Base-by-base conservation (phyloP, 1,140 invertebrate species). In the Trypoxylus dichotomus region DNA sequence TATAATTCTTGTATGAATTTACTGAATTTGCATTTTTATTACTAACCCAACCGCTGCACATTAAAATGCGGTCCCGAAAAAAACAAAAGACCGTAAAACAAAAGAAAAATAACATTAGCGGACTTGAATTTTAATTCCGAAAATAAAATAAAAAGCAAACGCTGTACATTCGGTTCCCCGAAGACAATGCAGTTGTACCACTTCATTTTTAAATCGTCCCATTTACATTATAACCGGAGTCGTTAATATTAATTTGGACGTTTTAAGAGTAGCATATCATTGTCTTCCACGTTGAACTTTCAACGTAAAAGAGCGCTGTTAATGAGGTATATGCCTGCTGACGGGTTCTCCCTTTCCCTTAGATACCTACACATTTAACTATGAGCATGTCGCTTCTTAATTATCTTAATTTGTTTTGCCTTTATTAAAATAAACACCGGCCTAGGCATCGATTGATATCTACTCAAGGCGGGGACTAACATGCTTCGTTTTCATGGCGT, bases 41-140 rank as follows among this genome's bases (percentile, higher is more conserved):
- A 79, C 77, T 41, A 75, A 74, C 42, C 60, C 78, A 78, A 77
- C 75, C 74, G 78, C 73, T 77, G 78, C 79, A 77, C 79, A 79
- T 77, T 72, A 77, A 81, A 80, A 79, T 80, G 73, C 79, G 76
- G 79, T 74, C 78, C 58, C 58, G 11, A 63, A 63, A 68, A 79
- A 68, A 82, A 82, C 81, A 81, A 82, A 82, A 81, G 80, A 80
- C 73, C 76, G 74, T 79, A 79, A 76, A 79, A 82, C 80, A 80
- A 81, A 80, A 79, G 80, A 79, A 80, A 80, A 82, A 82, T 78
- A 77, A 79, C 77, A 80, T 81, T 81, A 82, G 77, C 80, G 75
- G 81, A 81, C 81, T 80, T 79, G 81, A 81, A 82, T 82, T 82
- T 81, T 81, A 82, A 82, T 82, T 81, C 54, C 21, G 42, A 29